Evolutionary conservation across 64 coral and sea anemone species (phyloP).

Genomic region (Exaiptasia diaphana): DNA sequence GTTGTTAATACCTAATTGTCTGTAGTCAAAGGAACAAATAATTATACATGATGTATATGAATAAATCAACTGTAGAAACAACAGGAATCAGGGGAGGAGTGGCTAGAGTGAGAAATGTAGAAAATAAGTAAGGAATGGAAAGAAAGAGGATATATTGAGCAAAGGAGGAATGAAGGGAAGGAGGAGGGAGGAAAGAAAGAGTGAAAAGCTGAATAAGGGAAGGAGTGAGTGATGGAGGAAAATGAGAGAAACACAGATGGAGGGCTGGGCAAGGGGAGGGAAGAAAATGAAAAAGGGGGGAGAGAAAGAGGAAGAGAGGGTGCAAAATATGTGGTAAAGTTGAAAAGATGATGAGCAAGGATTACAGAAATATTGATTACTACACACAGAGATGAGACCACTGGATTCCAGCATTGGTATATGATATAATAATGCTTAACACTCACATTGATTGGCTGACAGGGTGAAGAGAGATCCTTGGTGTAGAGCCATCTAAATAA

Average conservation of each 20-base stretch:
- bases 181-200: not conserved
- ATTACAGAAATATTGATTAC: too few relatives aligned
- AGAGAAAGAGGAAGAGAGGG: too few relatives aligned
- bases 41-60: too few relatives aligned
- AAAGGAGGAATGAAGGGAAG: not conserved
- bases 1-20: slow-evolving; percentile 49
- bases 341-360: too few relatives aligned
- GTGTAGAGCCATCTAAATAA: slow-evolving; percentile 34
- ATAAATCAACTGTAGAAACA: not conserved
- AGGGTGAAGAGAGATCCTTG: slow-evolving; percentile 71
- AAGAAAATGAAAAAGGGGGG: too few relatives aligned
- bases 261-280: not conserved
- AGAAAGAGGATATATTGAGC: not conserved
- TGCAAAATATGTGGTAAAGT: too few relatives aligned
- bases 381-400: too few relatives aligned
- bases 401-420: too few relatives aligned
- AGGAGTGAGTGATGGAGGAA: too few relatives aligned
- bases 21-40: slow-evolving; percentile 2
- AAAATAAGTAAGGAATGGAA: not conserved
- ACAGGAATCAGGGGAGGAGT: not conserved
- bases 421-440: too few relatives aligned
- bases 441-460: slow-evolving; percentile 81
- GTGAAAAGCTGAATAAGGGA: not conserved
- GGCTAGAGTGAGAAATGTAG: not conserved
- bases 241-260: not conserved